Evolutionary conservation across 2,797 vertebrate species (phyloP), one percentile per base, ranked within the genome.

Genomic region (Meriones psammophilus): DNA sequence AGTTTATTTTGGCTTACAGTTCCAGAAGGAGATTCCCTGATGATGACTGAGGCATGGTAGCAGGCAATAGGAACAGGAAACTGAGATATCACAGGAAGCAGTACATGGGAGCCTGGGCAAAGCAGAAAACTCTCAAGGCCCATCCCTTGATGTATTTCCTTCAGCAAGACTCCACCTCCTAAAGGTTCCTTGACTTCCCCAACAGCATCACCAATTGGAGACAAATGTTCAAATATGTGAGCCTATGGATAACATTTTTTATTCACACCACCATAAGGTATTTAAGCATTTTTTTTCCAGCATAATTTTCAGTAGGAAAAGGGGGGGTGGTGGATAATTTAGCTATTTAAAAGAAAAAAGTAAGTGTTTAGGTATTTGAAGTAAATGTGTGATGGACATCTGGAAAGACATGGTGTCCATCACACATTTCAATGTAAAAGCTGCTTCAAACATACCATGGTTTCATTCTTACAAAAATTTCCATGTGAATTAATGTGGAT

Each of bases 221-320:
- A 36, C 17, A 36, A 71, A n/a, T 33, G n/a, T 20, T 71, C 69
- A 71, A 36, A 20, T 36, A n/a, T n/a, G 33, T 36, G 69, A 36
- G 69, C 69, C 68, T 33, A 20, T 71, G 17, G 69, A 17, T 17
- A 17, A 71, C 68, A 36, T 71, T 71, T n/a, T 36, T 71, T 71
- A 36, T 71, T 20, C 69, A 20, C n/a, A 69, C 13, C n/a, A 71
- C 69, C n/a, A 71, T 17, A 62, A 83, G 17, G 58, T 42, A 5
- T 78, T 78, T 30, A 88, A 74, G 4, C 10, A 79, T n/a, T 24
- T 66, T 79, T 46, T 66, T 66, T 42, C 42, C 10, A 73, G 24
- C n/a, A 89, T 79, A 77, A 28, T 91, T 88, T 96, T 96, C 54
- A 88, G 30, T 62, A 71, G 3, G 42, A 94, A 83, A 71, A 62